Evolutionary conservation across 2,797 vertebrate genomes (phyloP), one percentile per base, ranked within the genome.

Genomic region (Lophotriccus pileatus): DNA sequence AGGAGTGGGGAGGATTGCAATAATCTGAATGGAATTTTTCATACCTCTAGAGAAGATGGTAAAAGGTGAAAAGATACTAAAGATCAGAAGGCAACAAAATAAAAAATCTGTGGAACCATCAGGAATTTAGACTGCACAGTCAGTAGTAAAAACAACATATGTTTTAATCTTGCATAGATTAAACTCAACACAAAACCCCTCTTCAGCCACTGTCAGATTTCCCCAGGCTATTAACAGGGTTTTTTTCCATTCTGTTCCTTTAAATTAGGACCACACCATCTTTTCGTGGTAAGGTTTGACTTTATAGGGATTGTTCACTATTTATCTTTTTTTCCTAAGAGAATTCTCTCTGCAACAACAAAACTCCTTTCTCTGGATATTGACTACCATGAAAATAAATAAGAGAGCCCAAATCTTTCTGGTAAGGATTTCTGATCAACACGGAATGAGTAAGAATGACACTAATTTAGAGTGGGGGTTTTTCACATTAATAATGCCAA

Each of bases 391-490:
- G 12, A 23, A 91, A 82, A 75, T 62, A 79, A 87, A 58, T 16
- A 75, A 67, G 7, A 82, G 23, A 74, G 16, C 3, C 18, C 14
- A 24, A 6, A 22, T 67, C 18, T 39, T 87, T 70, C 43, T 9
- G 2, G 39, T 46, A 46, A 46, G 8, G 5, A 73, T 50, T 91
- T 85, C 47, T 47, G 24, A 80, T 55, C n/a, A 86, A 86, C 27
- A 74, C 9, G 64, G 25, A 64, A 77, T 2, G 6, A 32, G 9
- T 37, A 87, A 79, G 64, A 84, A 75, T 23, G 2, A 34, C 16
- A 27, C 2, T 36, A 56, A 43, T 47, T 55, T 66, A 37, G 6
- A 15, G 6, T 8, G 5, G 5, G 0, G 5, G 0, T 0, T n/a
- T 68, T 50, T n/a, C 12, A 13, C 39, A 43, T 1, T 2, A 79